Conservation (phyloP, 2,888 invertebrate species). For the Patella ulyssiponensis region DNA sequence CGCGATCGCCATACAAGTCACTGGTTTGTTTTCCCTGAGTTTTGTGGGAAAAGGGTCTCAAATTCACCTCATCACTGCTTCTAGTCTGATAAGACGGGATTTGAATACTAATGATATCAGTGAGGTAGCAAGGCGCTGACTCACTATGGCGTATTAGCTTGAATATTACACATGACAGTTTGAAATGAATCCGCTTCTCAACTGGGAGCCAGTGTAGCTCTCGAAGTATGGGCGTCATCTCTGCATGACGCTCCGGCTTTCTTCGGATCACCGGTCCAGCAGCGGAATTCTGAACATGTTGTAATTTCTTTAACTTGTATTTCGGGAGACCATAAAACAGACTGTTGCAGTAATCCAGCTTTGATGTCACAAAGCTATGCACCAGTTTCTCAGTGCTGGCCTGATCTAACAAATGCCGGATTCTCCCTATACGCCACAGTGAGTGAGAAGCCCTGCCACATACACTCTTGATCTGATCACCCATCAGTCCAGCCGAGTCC, state of each 20-base stretch:
- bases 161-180: background rate
- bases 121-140: no score
- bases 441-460: background rate
- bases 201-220: conserved; percentile 4
- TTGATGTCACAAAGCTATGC: background rate
- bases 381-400: background rate
- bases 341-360: background rate
- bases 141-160: background rate
- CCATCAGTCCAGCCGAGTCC: background rate
- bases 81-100: conserved; percentile 1
- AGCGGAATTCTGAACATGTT: background rate
- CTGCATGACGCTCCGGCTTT: background rate
- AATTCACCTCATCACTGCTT: background rate
- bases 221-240: conserved; percentile 1
- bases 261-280: background rate
- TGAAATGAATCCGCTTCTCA: background rate
- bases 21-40: background rate
- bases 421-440: background rate
- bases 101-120: no score
- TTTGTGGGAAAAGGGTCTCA: background rate
- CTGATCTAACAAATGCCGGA: background rate
- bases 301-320: background rate
- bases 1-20: background rate
- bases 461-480: background rate
- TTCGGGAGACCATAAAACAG: background rate